These are phyloP conservation scores for Formica selysi DNA, from an alignment of 1,140 invertebrate genomes.

Conservation along the genomic window DNA sequence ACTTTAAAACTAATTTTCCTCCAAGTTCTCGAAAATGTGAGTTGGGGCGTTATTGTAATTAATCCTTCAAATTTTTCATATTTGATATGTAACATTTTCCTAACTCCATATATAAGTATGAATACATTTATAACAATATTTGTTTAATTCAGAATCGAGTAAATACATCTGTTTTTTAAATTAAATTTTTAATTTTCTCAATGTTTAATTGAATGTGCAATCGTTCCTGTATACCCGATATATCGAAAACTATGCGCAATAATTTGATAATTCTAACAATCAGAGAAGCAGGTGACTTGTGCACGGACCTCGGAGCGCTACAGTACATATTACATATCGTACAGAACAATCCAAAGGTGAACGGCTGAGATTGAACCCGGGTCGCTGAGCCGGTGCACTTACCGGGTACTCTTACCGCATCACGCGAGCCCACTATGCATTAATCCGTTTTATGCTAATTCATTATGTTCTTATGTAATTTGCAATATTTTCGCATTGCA, in stretches of 20 bases:
- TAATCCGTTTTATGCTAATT: slow-evolving; percentile 17
- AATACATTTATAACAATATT: background rate
- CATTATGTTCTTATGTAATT: slow-evolving; percentile 17
- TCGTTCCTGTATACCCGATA: background rate
- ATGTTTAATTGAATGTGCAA: background rate
- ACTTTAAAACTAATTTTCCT: slow-evolving; percentile 41
- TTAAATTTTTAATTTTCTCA: background rate
- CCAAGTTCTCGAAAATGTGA: background rate
- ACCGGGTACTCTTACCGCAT: background rate
- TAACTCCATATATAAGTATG: background rate
- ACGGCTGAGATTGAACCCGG: slow-evolving; percentile 48
- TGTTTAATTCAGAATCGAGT: background rate
- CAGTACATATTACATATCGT: slow-evolving; percentile 44
- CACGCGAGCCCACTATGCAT: background rate
- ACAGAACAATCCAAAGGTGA: slow-evolving; percentile 56
- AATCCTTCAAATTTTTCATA: background rate
- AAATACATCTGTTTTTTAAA: no score
- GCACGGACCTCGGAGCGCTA: background rate
- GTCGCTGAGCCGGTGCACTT: slow-evolving; percentile 19
- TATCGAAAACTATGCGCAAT: background rate
- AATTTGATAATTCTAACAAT: background rate
- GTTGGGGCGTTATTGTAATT: background rate
- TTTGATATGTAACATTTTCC: background rate
- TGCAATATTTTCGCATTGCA: slow-evolving; percentile 22
- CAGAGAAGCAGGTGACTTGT: slow-evolving; percentile 19